Evolutionary conservation across 2,888 invertebrate species (phyloP), one percentile per base, ranked within the genome.

Genomic region (Andrena marginata): DNA sequence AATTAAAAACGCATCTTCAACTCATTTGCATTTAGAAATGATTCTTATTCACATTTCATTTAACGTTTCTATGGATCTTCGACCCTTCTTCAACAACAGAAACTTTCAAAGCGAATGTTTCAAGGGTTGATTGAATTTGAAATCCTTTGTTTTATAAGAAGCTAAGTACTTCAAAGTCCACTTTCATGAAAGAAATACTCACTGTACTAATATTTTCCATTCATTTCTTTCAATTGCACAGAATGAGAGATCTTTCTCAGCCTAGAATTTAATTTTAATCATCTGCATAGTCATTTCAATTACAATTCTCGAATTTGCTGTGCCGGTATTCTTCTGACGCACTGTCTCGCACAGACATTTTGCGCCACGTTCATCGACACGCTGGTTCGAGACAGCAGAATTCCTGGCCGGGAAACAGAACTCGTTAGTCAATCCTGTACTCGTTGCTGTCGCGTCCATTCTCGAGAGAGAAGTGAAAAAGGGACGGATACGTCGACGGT

Each of bases 391-490:
- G 42, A 29, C 31, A 20, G 20, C 48, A 51, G 42, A 51, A 69
- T 54, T 42, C 69, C 33, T 69, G 51, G 0, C 33, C 31, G 31
- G 42, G 62, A 77, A 82, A 82, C 72, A 72, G 54, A 72, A 69
- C 86, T 87, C 86, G 81, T 87, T 86, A 87, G 78, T 87, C 85
- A 79, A 81, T 69, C 80, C 68, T 67, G 70, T 72, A 62, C 56
- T 42, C 29, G 59, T 54, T 69, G 68, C 77, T 71, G 60, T 80
- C 69, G 49, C 74, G 67, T 56, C 59, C 70, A 48, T 69, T 77
- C 51, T 68, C 60, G 16, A n/a, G 31, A 29, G n/a, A n/a, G 35
- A 20, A 64, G 23, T 5, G 62, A 48, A 35, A 29, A 68, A 35
- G 65, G 63, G 59, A 77, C 56, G 67, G 64, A 74, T 80, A 49